These are phyloP conservation scores for Dasysyrphus albostriatus DNA, from an alignment of 2,888 invertebrate species.

Conservation along the genomic window DNA sequence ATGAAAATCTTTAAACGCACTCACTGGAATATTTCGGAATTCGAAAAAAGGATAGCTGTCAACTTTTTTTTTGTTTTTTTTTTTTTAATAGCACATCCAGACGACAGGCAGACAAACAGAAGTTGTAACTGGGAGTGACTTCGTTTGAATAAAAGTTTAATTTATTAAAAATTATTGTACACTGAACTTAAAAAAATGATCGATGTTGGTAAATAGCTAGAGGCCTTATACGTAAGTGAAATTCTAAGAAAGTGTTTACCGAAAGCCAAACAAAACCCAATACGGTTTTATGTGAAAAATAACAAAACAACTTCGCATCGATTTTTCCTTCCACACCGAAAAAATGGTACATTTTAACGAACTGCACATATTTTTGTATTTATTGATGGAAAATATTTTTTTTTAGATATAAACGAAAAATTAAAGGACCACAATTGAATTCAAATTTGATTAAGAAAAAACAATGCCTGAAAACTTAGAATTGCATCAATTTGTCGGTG, in stretches of 20 bases:
- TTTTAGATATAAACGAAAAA: conserved; percentile 33
- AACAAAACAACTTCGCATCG: conserved; percentile 51
- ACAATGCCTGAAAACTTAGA: conserved; percentile 91
- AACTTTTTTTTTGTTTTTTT: not conserved
- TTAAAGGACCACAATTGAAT: conserved; percentile 11
- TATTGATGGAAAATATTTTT: not conserved
- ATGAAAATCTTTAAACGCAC: conserved; percentile 4
- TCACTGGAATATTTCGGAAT: not conserved
- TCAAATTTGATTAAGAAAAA: conserved; percentile 3
- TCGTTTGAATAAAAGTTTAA: not conserved
- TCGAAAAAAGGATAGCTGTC: conserved; percentile 5
- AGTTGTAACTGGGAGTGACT: conserved; percentile 60
- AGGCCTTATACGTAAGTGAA: not conserved
- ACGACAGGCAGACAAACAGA: conserved; percentile 43
- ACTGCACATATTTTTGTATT: not conserved
- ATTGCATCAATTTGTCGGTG: conserved; percentile 91
- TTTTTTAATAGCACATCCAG: not conserved
- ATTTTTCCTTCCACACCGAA: conserved; percentile 60
- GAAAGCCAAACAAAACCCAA: conserved; percentile 2
- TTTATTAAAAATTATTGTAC: not conserved
- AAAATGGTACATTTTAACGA: conserved; percentile 54
- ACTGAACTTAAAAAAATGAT: conserved; percentile 21
- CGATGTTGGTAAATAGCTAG: not conserved
- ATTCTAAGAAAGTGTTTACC: not conserved
- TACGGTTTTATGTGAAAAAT: conserved; percentile 9